Conservation (phyloP, 2,797 vertebrate genomes). For the Rhynchotus rufescens region DNA sequence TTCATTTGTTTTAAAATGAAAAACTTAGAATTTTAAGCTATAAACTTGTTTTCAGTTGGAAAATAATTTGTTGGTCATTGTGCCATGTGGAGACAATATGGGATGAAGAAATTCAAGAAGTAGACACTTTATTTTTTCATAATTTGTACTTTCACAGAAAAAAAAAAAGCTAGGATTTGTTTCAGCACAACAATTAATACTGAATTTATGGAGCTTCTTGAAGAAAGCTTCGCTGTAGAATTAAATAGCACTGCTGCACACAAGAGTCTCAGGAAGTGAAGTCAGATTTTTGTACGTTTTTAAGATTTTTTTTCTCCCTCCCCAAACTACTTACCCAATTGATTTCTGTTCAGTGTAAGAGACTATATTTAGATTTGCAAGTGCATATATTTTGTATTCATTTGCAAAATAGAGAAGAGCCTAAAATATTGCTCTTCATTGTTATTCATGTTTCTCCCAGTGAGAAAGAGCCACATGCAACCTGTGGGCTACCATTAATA, state of each 20-base stretch:
- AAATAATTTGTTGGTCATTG: background rate
- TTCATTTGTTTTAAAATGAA: background rate
- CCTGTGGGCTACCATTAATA: background rate
- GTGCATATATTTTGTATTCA: conserved; percentile 30
- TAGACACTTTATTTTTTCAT: background rate
- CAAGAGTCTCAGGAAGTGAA: background rate
- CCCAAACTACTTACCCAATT: background rate
- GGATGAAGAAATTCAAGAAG: background rate
- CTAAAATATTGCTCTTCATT: conserved; percentile 21
- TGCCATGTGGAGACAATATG: background rate
- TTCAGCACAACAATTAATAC: background rate
- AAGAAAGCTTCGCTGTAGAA: background rate
- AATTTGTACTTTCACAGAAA: background rate
- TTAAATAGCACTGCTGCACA: background rate
- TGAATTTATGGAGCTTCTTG: background rate
- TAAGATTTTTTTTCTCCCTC: background rate
- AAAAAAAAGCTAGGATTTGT: background rate
- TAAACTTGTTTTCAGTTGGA: background rate
- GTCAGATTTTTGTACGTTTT: background rate
- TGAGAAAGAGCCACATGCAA: background rate
- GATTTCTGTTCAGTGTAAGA: background rate
- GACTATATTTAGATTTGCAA: conserved; percentile 47
- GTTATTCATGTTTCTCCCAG: conserved; percentile 6
- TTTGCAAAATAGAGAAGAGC: background rate
- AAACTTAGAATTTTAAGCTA: background rate